Evolutionary conservation across 2,797 vertebrate species (phyloP).

Genomic region (Mastacembelus armatus): DNA sequence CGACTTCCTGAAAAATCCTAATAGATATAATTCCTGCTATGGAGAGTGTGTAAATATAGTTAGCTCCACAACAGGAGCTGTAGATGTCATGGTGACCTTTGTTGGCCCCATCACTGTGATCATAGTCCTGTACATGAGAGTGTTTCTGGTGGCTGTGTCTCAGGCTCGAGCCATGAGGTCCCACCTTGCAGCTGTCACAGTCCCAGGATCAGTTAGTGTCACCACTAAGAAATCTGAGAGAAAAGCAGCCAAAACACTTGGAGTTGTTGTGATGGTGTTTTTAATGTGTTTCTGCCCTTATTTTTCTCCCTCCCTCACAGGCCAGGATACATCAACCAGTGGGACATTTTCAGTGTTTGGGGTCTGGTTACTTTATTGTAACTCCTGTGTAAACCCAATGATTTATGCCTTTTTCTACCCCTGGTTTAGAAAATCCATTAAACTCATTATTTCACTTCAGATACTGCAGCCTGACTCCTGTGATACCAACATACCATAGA

Average conservation of each 20-base stretch:
- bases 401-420: constrained; percentile 56
- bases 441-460: too few species aligned
- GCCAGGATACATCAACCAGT: not conserved
- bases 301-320: constrained; percentile 26
- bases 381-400: constrained; percentile 64
- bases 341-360: not conserved
- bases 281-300: constrained; percentile 58
- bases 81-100: constrained; percentile 53
- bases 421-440: too few species aligned
- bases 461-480: too few species aligned
- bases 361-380: constrained; percentile 54
- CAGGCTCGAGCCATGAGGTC: constrained; percentile 47
- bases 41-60: constrained; percentile 55
- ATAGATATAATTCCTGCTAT: constrained; percentile 35
- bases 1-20: constrained; percentile 17
- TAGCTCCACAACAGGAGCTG: not conserved
- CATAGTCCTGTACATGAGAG: constrained; percentile 42
- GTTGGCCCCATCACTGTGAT: constrained; percentile 44
- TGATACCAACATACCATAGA: too few species aligned
- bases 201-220: not conserved
- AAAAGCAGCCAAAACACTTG: constrained; percentile 53
- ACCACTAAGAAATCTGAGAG: constrained; percentile 36
- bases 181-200: constrained; percentile 7
- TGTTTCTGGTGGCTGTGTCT: constrained; percentile 48
- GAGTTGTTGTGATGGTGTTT: constrained; percentile 55